Evolutionary conservation across 2,888 invertebrate genomes (phyloP).

Genomic region (Eupithecia pulchellata): DNA sequence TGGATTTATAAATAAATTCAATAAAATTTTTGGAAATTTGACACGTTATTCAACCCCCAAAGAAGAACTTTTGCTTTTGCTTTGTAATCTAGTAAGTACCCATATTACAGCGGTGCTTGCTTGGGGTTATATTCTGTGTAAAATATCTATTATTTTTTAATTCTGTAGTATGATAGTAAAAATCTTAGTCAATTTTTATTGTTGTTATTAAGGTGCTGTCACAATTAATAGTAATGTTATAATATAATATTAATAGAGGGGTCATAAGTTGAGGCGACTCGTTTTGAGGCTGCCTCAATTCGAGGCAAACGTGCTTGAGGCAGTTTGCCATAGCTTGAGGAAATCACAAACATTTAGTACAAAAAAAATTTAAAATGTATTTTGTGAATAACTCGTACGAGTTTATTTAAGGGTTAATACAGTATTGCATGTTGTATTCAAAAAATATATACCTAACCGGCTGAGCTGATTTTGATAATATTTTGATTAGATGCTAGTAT

Average conservation of each 20-base stretch:
- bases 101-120: no score
- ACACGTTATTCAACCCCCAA: no score
- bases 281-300: not conserved
- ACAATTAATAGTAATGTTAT: slow-evolving; percentile 2
- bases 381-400: no score
- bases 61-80: no score
- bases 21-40: no score
- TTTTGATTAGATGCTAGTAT: slow-evolving; percentile 12
- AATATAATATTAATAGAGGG: not conserved
- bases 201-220: not conserved
- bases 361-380: not conserved
- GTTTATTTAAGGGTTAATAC: not conserved
- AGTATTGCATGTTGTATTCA: slow-evolving; percentile 6
- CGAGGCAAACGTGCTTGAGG: not conserved
- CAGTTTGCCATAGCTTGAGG: not conserved
- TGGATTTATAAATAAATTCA: no score
- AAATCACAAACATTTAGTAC: not conserved
- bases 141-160: not conserved
- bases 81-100: no score
- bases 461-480: slow-evolving; percentile 21
- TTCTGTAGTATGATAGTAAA: not conserved
- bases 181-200: not conserved
- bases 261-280: not conserved
- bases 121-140: no score
- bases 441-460: slow-evolving; percentile 3